phyloP scores from a whole-genome alignment of 2,888 invertebrate genomes.

The Xestia xanthographa region DNA sequence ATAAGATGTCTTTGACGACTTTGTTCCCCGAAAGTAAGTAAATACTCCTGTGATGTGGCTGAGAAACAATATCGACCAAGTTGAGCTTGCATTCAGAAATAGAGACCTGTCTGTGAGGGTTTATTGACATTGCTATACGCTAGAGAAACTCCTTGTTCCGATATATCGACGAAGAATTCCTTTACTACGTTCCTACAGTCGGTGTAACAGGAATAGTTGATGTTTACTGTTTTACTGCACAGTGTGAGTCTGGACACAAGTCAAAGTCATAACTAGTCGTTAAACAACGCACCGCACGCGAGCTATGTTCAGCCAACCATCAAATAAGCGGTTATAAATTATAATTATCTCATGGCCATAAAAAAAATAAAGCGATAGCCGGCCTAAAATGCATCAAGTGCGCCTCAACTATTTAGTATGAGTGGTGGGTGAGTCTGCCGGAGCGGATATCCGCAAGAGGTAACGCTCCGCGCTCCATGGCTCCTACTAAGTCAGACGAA shows the following conservation, averaged over 20 bases:
- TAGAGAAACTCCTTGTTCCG: conserved; percentile 5
- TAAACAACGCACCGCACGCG: conserved; percentile 68
- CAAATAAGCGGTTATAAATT: conserved; percentile 67
- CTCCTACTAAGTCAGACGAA: conserved; percentile 53
- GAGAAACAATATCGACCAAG: neutral
- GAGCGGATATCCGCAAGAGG: conserved; percentile 85
- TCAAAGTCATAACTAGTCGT: conserved; percentile 42
- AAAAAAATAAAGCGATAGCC: conserved; percentile 68
- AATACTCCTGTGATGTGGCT: neutral
- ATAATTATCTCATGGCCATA: conserved; percentile 70
- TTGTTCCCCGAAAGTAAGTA: neutral
- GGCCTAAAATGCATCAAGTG: conserved; percentile 56
- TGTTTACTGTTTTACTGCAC: conserved; percentile 29
- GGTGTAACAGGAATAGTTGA: conserved; percentile 5
- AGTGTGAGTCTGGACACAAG: conserved; percentile 3
- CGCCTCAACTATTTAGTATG: conserved; percentile 76
- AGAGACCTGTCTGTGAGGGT: conserved; percentile 7
- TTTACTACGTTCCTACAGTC: conserved; percentile 9
- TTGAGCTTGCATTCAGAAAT: conserved; percentile 11
- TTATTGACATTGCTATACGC: conserved; percentile 26
- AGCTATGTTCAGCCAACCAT: conserved; percentile 64
- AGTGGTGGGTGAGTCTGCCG: conserved; percentile 74
- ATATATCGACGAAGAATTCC: conserved; percentile 18
- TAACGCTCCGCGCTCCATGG: conserved; percentile 61
- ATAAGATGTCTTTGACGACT: neutral